A percentile compares a stretch with the other conserved stretches of the same genome.
Evolutionary conservation across 2,797 vertebrate species (phyloP).

Genomic region (Hyperoplus immaculatus): DNA sequence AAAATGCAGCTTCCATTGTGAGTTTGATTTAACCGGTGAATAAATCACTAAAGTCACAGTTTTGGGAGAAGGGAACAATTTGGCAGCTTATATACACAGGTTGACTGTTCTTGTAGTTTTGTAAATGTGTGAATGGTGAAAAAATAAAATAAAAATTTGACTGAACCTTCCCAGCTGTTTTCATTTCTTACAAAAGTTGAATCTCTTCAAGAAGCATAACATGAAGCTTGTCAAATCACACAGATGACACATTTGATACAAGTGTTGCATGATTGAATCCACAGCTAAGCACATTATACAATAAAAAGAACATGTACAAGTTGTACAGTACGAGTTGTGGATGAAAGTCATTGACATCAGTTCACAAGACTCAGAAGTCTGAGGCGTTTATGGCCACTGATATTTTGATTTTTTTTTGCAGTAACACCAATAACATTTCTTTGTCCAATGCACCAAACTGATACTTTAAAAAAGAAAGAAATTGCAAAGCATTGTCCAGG

Average conservation of each 20-base stretch:
- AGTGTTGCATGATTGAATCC: not conserved
- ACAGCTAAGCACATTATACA: not conserved
- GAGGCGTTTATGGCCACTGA: not conserved
- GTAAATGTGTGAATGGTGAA: not conserved
- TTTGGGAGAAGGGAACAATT: not conserved
- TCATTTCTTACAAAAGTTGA: not conserved
- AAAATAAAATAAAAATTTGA: not conserved
- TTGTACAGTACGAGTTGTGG: no score
- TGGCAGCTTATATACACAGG: not conserved
- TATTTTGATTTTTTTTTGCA: not conserved
- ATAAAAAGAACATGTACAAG: not conserved
- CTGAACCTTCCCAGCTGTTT: not conserved
- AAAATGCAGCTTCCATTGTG: conserved; percentile 21
- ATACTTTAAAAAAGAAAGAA: not conserved
- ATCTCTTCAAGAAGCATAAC: not conserved
- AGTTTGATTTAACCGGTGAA: conserved; percentile 22
- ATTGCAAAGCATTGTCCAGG: not conserved
- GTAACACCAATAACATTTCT: not conserved
- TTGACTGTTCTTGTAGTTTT: not conserved
- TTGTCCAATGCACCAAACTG: not conserved
- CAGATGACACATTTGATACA: not conserved
- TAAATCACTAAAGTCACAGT: not conserved
- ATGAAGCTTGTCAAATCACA: not conserved
- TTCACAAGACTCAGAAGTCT: conserved; percentile 4
- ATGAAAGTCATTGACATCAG: not conserved